A percentile compares a stretch with the other conserved stretches of the same genome.
Evolutionary conservation across 2,888 invertebrate genomes (phyloP).

Genomic region (Hirtodrosophila alboralis): DNA sequence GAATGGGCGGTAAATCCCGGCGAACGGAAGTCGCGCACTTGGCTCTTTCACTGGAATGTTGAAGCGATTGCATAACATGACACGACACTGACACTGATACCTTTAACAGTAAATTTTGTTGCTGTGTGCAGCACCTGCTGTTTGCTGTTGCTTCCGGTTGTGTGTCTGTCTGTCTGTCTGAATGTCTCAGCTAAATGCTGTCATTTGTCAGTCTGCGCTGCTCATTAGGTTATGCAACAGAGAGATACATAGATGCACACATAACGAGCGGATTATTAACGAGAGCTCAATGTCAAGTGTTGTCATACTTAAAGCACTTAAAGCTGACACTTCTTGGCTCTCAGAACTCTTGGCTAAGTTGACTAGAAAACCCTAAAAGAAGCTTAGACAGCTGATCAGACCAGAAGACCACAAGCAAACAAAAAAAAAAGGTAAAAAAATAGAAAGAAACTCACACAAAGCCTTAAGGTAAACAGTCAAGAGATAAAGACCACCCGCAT

Average conservation of each 20-base stretch:
- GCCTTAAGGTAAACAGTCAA: conserved; percentile 67
- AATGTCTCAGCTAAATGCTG: conserved; percentile 46
- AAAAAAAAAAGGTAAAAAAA: conserved; percentile 1
- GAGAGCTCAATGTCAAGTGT: conserved; percentile 64
- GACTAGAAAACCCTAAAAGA: conserved; percentile 5
- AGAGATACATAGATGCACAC: conserved; percentile 17
- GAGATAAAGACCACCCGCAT: conserved; percentile 48
- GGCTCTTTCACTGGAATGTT: conserved; percentile 45
- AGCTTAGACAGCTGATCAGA: conserved; percentile 7
- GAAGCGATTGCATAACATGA: conserved; percentile 70
- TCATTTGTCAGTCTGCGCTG: conserved; percentile 49
- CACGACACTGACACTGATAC: conserved; percentile 52
- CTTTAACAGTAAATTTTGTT: conserved; percentile 36
- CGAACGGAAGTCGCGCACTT: conserved; percentile 57
- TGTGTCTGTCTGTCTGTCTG: conserved; percentile 17
- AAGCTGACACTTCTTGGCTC: conserved; percentile 26
- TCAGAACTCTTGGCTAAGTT: conserved; percentile 20
- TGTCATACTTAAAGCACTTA: conserved; percentile 43
- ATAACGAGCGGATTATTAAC: conserved; percentile 61
- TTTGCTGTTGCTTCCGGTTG: conserved; percentile 49
- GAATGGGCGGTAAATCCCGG: conserved; percentile 30
- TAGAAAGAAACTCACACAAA: conserved; percentile 29
- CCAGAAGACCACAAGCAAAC: not conserved
- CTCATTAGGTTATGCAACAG: conserved; percentile 73
- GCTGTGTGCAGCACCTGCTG: conserved; percentile 27